Evolutionary conservation across 2,888 invertebrate genomes (phyloP), one percentile per base, ranked within the genome.

Genomic region (Diabrotica balteata): DNA sequence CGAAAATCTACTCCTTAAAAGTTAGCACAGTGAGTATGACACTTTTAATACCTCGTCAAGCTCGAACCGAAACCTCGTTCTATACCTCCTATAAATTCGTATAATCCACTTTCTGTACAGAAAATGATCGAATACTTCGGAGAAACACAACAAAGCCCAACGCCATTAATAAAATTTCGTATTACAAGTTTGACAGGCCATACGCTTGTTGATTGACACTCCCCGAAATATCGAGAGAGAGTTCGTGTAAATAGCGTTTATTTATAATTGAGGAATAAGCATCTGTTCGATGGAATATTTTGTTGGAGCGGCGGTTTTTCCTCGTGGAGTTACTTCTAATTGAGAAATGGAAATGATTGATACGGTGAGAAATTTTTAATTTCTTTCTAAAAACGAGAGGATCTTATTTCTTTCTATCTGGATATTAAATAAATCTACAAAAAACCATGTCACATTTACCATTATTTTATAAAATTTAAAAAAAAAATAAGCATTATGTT

Each of bases 81-180:
- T 45, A 57, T 44, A 57, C 55, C 55, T 57, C 17, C 17, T 8
- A 57, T 57, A 59, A 66, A 66, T 43, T 59, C 59, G 43, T 50
- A 11, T 54, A 66, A 59, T 66, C 60, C 66, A 66, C 59, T 59
- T 50, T 60, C 50, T 50, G 55, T 49, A 43, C 32, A 63, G 63
- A 63, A 63, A 63, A 63, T 63, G 63, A 63, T 63, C 50, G 63
- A 63, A 63, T 63, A 57, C 63, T 63, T 50, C 44, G 57, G 53
- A 63, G 57, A 64, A 60, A 63, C 65, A 70, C 60, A 67, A 62
- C 59, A 62, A 54, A 64, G 44, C 54, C 51, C 58, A 10, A 49
- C 60, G 59, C 67, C 70, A 67, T 70, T 70, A 70, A 70, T 70
- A 67, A 67, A 67, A 70, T 58, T 70, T 61, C 64, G 70, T 62